A percentile compares a stretch with the other conserved stretches of the same genome.
Conservation (phyloP, 1,140 invertebrate genomes). For the Aphelenchoides fujianensis region DNA sequence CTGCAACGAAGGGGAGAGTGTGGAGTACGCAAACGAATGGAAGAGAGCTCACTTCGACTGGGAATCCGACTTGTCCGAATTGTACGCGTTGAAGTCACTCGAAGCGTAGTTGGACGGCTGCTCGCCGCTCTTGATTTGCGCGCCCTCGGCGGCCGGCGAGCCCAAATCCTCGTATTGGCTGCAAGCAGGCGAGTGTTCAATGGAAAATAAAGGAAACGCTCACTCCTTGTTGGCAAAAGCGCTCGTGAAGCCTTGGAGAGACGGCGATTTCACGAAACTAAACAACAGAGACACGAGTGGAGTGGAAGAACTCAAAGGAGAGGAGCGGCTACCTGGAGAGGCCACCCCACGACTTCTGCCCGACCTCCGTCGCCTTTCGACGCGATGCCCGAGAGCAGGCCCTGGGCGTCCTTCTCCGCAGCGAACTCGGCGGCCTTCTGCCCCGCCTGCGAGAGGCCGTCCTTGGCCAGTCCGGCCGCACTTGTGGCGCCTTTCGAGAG, state of each 20-base stretch:
- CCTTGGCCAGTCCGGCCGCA: conserved; percentile 56
- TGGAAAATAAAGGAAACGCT: conserved; percentile 26
- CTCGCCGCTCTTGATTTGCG: not conserved
- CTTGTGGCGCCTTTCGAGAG: conserved; percentile 54
- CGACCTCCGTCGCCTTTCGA: conserved; percentile 55
- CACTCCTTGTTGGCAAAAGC: conserved; percentile 38
- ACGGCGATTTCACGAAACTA: conserved; percentile 58
- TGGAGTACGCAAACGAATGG: too few species aligned
- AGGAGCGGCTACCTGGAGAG: too few species aligned
- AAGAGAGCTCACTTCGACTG: not conserved
- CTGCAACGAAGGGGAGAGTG: too few species aligned
- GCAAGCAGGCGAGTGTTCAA: conserved; percentile 30
- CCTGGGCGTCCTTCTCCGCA: conserved; percentile 17
- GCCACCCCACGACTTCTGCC: conserved; percentile 57
- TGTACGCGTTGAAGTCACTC: not conserved
- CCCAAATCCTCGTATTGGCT: conserved; percentile 55
- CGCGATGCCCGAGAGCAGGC: conserved; percentile 46
- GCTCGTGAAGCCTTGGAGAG: conserved; percentile 50
- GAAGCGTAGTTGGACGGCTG: not conserved
- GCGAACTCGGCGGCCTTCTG: conserved; percentile 56
- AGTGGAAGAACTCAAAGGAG: too few species aligned
- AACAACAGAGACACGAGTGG: too few species aligned
- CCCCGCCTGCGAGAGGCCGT: conserved; percentile 51
- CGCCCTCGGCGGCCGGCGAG: conserved; percentile 14
- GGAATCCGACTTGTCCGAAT: not conserved